Evolutionary conservation across 1,140 invertebrate species (phyloP).

Genomic region (Andrena cerasifolii): DNA sequence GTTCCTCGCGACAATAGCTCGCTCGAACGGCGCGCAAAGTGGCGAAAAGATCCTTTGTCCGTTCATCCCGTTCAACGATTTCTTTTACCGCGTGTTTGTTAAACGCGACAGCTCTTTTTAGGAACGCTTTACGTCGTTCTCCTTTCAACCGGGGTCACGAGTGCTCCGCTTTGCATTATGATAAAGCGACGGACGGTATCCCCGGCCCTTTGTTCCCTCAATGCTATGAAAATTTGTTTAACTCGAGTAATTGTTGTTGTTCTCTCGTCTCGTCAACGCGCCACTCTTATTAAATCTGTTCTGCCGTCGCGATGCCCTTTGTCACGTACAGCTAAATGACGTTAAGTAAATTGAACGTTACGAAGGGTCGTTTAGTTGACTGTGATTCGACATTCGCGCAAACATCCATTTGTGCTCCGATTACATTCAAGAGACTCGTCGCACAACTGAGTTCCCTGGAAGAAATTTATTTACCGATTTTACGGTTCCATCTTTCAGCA

Average conservation of each 20-base stretch:
- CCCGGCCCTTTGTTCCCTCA: constrained; percentile 33
- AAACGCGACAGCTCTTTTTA: constrained; percentile 7
- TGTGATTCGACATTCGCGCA: not conserved
- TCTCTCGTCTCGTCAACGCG: constrained; percentile 8
- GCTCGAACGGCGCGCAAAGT: constrained; percentile 14
- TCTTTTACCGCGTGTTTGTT: constrained; percentile 15
- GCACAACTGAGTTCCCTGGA: not conserved
- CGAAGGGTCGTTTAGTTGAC: constrained; percentile 1
- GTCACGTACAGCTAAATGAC: constrained; percentile 38
- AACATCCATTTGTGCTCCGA: not conserved
- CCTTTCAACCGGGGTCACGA: not conserved
- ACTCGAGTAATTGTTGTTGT: constrained; percentile 46
- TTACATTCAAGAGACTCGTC: not conserved
- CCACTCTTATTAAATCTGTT: constrained; percentile 33
- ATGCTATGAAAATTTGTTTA: constrained; percentile 39
- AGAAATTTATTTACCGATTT: not conserved
- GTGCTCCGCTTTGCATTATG: not conserved
- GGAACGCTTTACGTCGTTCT: constrained; percentile 2
- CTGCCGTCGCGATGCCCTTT: constrained; percentile 19
- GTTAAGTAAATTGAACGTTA: constrained; percentile 35
- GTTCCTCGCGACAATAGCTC: constrained; percentile 2
- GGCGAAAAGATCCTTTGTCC: constrained; percentile 19
- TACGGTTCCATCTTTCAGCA: too few relatives aligned
- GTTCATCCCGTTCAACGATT: not conserved
- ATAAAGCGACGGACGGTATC: constrained; percentile 24